Evolutionary conservation across 2,113 vertebrate genomes (phyloP), one percentile per base, ranked within the genome.

Genomic region (Peromyscus californicus): DNA sequence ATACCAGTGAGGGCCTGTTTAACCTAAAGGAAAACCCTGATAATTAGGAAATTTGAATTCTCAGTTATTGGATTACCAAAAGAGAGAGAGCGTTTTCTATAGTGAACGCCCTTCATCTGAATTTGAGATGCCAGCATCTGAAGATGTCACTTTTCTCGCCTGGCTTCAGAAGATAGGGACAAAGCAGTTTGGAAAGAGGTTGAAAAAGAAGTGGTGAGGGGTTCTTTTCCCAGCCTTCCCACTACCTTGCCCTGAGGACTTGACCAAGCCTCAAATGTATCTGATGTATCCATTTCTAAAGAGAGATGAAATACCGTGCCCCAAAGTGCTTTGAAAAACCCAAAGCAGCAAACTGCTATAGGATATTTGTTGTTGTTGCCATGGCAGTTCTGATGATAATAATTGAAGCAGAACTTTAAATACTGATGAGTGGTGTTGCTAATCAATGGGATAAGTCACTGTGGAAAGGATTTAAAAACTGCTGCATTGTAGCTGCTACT

Each of bases 361-460:
- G 65, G 79, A 29, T 93, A 22, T 93, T 93, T 69, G 88, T 91
- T 79, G 67, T 85, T 79, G 67, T 82, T 87, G 33, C 57, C 0
- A 0, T 63, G 82, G 61, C 61, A 39, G 57, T 91, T 69, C 89
- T 95, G 69, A 92, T 96, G 26, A 51, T 96, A 84, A 26, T 75
- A 93, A 63, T 69, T 90, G 84, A 94, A 91, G 79, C 87, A 79
- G 89, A 90, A 85, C 88, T 86, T 97, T 87, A 93, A 95, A 93
- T 92, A 86, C 96, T 95, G 94, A 92, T 86, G 80, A 15, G 48
- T n/a, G 54, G 13, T 74, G 29, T 90, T 93, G 74, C 96, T 96
- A 65, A 82, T 89, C 94, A 90, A 5, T 89, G 88, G 80, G 78
- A 69, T 91, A 67, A 31, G 31, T 70, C n/a, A 33, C 31, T 87